phyloP scores from a whole-genome alignment of 2,797 vertebrate genomes.

The Eospalax fontanierii region DNA sequence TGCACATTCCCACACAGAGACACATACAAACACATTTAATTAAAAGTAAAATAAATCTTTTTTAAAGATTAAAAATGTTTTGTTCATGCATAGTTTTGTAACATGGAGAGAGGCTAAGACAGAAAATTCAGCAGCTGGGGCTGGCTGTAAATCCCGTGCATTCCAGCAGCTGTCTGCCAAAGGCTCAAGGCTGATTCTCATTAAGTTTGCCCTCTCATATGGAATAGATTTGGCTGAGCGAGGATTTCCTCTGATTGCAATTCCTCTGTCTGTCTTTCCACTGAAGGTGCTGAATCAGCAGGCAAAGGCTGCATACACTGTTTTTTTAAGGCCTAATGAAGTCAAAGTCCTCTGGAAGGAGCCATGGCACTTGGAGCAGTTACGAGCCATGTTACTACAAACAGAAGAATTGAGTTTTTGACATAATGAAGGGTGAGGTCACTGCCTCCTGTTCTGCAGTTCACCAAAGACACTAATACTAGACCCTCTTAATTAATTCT shows the following conservation, averaged over 20 bases:
- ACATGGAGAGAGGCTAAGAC: slow-evolving; percentile 66
- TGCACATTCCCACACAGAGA: no score
- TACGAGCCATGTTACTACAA: slow-evolving; percentile 80
- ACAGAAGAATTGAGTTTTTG: slow-evolving; percentile 53
- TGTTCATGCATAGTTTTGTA: slow-evolving; percentile 70
- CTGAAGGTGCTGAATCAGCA: slow-evolving; percentile 86
- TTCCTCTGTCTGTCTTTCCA: slow-evolving; percentile 66
- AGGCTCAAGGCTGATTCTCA: slow-evolving; percentile 81
- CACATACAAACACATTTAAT: no score
- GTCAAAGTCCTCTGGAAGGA: slow-evolving; percentile 73
- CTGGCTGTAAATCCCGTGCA: slow-evolving; percentile 73
- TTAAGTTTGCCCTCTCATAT: slow-evolving; percentile 81
- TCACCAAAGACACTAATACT: slow-evolving; percentile 61
- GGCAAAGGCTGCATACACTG: background rate
- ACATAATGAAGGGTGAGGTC: slow-evolving; percentile 82
- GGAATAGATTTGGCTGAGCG: slow-evolving; percentile 86
- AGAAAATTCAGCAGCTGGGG: slow-evolving; percentile 58
- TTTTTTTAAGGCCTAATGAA: slow-evolving; percentile 74
- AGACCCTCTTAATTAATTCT: slow-evolving; percentile 77
- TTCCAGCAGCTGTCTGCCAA: slow-evolving; percentile 64
- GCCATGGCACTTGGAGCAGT: slow-evolving; percentile 58
- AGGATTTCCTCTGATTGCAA: slow-evolving; percentile 76
- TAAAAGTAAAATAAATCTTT: no score
- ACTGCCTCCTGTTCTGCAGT: slow-evolving; percentile 75
- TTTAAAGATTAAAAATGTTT: slow-evolving; percentile 57